Conservation (phyloP, 1,140 invertebrate species). For the Zaprionus ghesquierei region DNA sequence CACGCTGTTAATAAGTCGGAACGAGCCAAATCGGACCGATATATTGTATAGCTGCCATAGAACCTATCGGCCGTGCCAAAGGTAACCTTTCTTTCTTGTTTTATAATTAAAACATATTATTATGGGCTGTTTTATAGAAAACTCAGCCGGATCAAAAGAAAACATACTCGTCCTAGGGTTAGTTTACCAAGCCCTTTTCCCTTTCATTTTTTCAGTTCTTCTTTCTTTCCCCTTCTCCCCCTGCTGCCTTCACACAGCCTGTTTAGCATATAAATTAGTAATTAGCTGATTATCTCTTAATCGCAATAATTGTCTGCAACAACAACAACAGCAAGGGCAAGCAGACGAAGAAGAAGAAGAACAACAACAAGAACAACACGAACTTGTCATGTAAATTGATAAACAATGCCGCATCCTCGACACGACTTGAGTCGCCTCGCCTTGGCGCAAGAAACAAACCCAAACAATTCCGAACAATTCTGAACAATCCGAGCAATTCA, state of each 20-base stretch:
- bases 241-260: neutral
- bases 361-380: neutral
- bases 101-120: too few species aligned
- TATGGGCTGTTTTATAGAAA: too few species aligned
- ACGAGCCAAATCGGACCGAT: too few species aligned
- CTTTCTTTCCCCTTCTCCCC: neutral
- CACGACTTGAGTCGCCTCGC: neutral
- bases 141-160: too few species aligned
- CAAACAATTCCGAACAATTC: neutral
- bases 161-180: too few species aligned
- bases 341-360: too few species aligned
- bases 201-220: neutral
- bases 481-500: conserved; percentile 9
- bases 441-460: neutral
- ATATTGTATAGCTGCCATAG: too few species aligned
- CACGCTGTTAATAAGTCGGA: too few species aligned
- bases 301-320: neutral
- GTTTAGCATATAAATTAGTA: neutral
- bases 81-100: too few species aligned
- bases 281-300: conserved; percentile 15
- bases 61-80: too few species aligned
- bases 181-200: too few species aligned
- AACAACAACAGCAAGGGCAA: neutral
- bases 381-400: conserved; percentile 5
- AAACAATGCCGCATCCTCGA: conserved; percentile 1